phyloP scores from a whole-genome alignment of 2,888 invertebrate species.

The Trypoxylon attenuatum region DNA sequence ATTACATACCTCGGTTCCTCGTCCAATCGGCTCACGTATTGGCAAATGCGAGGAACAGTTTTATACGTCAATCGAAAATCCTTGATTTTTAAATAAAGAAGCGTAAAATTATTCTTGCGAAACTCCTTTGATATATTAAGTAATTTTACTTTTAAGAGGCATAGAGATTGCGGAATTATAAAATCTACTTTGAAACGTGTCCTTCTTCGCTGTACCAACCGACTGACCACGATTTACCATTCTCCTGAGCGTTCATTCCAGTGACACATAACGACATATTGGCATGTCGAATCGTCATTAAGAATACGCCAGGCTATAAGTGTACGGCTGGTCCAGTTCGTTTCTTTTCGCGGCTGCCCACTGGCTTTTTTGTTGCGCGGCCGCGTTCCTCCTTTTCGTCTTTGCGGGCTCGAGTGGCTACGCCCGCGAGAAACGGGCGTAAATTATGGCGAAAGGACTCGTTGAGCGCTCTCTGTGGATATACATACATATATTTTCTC shows the following conservation, averaged over 20 bases:
- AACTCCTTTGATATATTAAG: too few relatives aligned
- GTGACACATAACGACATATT: conserved; percentile 35
- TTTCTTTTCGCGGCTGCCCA: conserved; percentile 18
- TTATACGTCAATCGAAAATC: too few relatives aligned
- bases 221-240: not conserved
- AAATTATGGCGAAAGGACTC: conserved; percentile 9
- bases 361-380: conserved; percentile 31
- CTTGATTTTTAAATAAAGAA: too few relatives aligned
- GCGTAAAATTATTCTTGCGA: too few relatives aligned
- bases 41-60: conserved; percentile 16
- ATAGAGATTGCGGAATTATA: conserved; percentile 26
- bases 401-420: conserved; percentile 20
- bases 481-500: too few relatives aligned
- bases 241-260: conserved; percentile 26
- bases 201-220: not conserved
- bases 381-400: conserved; percentile 35
- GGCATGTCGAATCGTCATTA: conserved; percentile 55
- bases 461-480: too few relatives aligned
- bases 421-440: not conserved
- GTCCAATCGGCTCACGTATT: conserved; percentile 18
- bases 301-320: too few relatives aligned
- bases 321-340: conserved; percentile 17
- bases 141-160: too few relatives aligned
- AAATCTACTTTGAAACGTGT: conserved; percentile 19
- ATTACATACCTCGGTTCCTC: conserved; percentile 43